A percentile compares a stretch with the other conserved stretches of the same genome.
phyloP scores from a whole-genome alignment of 2,113 vertebrate species.

The Brienomyrus brachyistius region DNA sequence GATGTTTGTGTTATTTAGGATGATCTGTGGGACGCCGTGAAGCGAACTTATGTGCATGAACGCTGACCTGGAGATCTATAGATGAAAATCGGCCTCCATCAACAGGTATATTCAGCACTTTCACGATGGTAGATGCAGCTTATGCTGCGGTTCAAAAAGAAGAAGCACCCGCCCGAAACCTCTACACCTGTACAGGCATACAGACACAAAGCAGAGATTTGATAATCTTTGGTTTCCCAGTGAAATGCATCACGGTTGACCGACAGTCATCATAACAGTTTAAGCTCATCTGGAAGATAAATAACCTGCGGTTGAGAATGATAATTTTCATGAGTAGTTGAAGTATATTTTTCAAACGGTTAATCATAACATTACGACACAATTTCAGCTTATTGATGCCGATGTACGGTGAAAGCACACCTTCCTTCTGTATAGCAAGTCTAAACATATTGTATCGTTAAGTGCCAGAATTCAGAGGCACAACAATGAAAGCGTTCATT shows the following conservation, averaged over 20 bases:
- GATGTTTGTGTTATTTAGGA: neutral
- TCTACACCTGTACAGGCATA: neutral
- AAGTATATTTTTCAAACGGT: neutral
- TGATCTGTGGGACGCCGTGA: neutral
- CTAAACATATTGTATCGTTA: neutral
- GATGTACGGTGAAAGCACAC: neutral
- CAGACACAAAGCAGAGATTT: neutral
- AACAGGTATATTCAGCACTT: neutral
- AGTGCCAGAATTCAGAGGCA: neutral
- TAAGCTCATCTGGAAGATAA: neutral
- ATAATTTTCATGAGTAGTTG: neutral
- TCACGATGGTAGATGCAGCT: neutral
- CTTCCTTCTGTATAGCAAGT: neutral
- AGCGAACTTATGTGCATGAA: neutral
- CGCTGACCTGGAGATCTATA: neutral
- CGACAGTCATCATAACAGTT: neutral
- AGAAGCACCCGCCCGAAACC: neutral
- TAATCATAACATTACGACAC: neutral
- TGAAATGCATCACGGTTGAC: neutral
- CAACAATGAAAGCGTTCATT: neutral
- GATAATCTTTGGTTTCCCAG: neutral
- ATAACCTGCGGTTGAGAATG: neutral
- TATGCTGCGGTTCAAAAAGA: neutral
- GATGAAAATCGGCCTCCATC: neutral
- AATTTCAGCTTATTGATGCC: neutral